Evolutionary conservation across 2,888 invertebrate genomes (phyloP).

Genomic region (Alentia gelatinosa): DNA sequence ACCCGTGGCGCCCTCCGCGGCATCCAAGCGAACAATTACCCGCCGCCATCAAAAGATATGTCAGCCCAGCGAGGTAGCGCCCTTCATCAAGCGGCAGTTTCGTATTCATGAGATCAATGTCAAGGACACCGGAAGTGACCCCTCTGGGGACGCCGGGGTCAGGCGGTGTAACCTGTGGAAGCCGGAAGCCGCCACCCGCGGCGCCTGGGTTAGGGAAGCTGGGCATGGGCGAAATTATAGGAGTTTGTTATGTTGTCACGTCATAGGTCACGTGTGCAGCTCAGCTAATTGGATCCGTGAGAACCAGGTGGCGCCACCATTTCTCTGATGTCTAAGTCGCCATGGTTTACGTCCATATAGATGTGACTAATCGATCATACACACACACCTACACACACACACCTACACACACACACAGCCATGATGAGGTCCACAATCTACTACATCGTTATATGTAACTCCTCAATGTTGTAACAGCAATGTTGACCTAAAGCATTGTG

Average conservation of each 20-base stretch:
- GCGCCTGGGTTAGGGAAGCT: background rate
- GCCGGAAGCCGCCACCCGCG: conserved; percentile 26
- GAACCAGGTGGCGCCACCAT: background rate
- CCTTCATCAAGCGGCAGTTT: conserved; percentile 42
- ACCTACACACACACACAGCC: too few species aligned
- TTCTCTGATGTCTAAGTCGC: background rate
- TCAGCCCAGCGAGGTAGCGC: background rate
- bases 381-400: too few species aligned
- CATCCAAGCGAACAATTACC: conserved; percentile 40
- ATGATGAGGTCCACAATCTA: too few species aligned
- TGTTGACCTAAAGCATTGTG: too few species aligned
- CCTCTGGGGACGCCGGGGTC: background rate
- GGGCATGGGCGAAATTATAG: conserved; percentile 25
- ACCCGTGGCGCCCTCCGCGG: background rate
- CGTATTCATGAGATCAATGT: conserved; percentile 50
- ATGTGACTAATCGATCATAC: background rate
- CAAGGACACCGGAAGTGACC: conserved; percentile 15
- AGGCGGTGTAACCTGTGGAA: conserved; percentile 36
- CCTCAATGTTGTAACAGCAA: too few species aligned
- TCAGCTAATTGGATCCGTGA: background rate
- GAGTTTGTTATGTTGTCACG: conserved; percentile 45
- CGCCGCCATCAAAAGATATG: conserved; percentile 28
- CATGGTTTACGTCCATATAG: background rate
- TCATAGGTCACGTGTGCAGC: conserved; percentile 11
- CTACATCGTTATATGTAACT: too few species aligned